Conservation (phyloP, 2,113 vertebrate genomes). For the Cisticola juncidis region DNA sequence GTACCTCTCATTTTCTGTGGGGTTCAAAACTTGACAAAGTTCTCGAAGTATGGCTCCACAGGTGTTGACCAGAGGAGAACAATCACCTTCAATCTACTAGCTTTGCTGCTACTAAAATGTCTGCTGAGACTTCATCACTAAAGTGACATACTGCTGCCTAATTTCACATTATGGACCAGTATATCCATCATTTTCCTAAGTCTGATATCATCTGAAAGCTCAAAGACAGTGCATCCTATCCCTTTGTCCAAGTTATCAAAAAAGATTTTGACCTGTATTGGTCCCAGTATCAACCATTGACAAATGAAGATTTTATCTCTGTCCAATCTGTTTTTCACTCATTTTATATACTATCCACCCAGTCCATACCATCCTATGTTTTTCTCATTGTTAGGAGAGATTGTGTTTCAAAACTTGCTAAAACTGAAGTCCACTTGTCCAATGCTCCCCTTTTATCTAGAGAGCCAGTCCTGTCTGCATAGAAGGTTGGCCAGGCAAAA, state of each 20-base stretch:
- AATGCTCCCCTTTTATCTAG: neutral
- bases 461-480: neutral
- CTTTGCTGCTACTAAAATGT: neutral
- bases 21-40: neutral
- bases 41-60: neutral
- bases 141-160: neutral
- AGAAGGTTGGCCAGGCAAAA: neutral
- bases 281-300: neutral
- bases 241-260: neutral
- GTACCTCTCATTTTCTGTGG: neutral
- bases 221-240: neutral
- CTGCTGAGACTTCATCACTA: neutral
- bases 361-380: neutral
- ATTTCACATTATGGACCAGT: neutral
- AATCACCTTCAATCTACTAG: neutral
- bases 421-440: neutral
- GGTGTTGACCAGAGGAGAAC: neutral
- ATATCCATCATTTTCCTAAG: neutral
- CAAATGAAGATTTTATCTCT: neutral
- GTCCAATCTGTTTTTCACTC: neutral
- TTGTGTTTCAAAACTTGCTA: neutral
- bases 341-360: neutral
- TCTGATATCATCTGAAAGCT: neutral
- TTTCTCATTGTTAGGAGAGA: neutral
- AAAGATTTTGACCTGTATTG: neutral